Base-by-base conservation (phyloP, 2,888 invertebrate species). In the Zhuqinia jingwanae region DNA sequence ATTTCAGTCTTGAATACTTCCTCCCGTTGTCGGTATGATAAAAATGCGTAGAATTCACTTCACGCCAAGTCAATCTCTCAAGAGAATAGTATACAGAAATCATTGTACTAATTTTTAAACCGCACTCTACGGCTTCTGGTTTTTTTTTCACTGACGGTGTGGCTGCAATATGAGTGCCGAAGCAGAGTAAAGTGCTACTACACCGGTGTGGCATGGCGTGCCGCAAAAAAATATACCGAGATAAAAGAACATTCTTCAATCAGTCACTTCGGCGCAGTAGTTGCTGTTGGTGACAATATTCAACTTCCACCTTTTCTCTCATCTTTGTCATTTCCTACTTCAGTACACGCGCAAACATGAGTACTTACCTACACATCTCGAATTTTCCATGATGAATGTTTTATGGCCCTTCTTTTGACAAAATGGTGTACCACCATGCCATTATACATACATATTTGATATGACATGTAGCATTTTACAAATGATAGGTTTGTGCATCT, bases 21-120 rank as follows among this genome's bases (percentile, higher is more conserved):
- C 27, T 76, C 58, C 58, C 27, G 36, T 76, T 17, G 36, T 76
- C 58, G 76, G 76, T 56, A 76, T 76, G 76, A 58, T 58, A 76
- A 76, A 76, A 76, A 76, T 76, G 76, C 42, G 56, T 30, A 50
- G 76, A 56, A 58, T 56, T 68, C 45, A 17, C 68, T 68, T 68
- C 68, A 68, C 68, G 68, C 68, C 68, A 68, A 68, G 68, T 45
- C 68, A 63, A 63, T 30, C 42, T 68, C 68, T 68, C 45, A 2
- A 20, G 68, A 68, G 45, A 68, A 17, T 10, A 22, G 20, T 13
- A n/a, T 15, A 20, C 10, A 22, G 68, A 63, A 42, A 68, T 68
- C 68, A 68, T n/a, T 68, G 42, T 30, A 60, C 10, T 25, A 15
- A 27, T 63, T 30, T 45, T 68, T 20, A n/a, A 65, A 45, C 6